A percentile compares a stretch with the other conserved stretches of the same genome.
These are phyloP conservation scores for Noctua fimbriata DNA, from an alignment of 2,888 invertebrate species.

Conservation along the genomic window DNA sequence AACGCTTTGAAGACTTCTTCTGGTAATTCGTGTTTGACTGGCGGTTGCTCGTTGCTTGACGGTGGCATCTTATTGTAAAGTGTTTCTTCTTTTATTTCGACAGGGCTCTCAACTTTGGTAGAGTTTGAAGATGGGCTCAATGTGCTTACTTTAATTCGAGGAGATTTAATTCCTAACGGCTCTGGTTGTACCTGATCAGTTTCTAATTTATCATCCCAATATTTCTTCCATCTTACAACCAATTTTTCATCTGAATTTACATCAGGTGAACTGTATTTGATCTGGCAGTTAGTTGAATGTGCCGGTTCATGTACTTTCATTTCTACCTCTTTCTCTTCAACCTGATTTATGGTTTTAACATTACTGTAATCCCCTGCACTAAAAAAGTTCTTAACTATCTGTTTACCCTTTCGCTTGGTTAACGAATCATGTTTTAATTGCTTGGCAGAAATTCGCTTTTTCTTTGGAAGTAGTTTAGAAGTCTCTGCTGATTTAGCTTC, in stretches of 20 bases:
- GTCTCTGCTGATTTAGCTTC: slow-evolving; percentile 84
- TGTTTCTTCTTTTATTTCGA: slow-evolving; percentile 30
- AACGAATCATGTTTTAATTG: slow-evolving; percentile 85
- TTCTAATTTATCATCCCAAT: slow-evolving; percentile 85
- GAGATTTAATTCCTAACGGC: slow-evolving; percentile 54
- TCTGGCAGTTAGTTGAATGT: slow-evolving; percentile 25
- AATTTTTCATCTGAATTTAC: slow-evolving; percentile 73
- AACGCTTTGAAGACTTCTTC: slow-evolving; percentile 88
- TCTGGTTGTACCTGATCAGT: slow-evolving; percentile 72
- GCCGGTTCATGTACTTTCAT: slow-evolving; percentile 56
- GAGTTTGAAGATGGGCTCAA: slow-evolving; percentile 2
- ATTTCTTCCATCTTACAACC: slow-evolving; percentile 86
- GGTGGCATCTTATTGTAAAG: slow-evolving; percentile 3
- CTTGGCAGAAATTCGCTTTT: slow-evolving; percentile 78
- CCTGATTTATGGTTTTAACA: slow-evolving; percentile 63
- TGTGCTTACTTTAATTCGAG: slow-evolving; percentile 34
- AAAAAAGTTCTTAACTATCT: slow-evolving; percentile 83
- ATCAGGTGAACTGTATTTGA: slow-evolving; percentile 52
- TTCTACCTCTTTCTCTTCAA: slow-evolving; percentile 61
- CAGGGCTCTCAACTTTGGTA: slow-evolving; percentile 8
- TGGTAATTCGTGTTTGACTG: slow-evolving; percentile 83
- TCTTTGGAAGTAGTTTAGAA: slow-evolving; percentile 75
- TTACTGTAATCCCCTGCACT: slow-evolving; percentile 73
- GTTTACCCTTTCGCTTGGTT: slow-evolving; percentile 85
- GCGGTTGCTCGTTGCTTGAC: slow-evolving; percentile 23